Base-by-base conservation (phyloP, 53 echinoderm and acorn worm genomes). In the Patiria pectinifera region DNA sequence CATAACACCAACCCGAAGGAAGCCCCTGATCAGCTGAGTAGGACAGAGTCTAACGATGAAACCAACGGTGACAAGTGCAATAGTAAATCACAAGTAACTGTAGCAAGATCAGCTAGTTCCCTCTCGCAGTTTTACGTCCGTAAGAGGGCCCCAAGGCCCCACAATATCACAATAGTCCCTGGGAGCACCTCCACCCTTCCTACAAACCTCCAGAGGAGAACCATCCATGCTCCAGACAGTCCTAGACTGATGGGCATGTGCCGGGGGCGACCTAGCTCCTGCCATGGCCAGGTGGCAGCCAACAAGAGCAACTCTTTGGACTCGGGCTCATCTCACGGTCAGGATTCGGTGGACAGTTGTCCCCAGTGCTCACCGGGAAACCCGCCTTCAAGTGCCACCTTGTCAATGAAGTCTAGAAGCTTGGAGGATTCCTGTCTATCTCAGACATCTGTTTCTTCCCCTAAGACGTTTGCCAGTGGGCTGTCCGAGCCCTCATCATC, bases 81-180 rank as follows among this genome's bases (percentile, higher is more conserved):
- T 69, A 21, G 77, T 48, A 80, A 80, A 69, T 81, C 90, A 3
- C 59, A 81, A 69, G 90, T 62, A 14, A 80, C 80, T 48, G 90
- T 91, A 46, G 71, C 94, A 18, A 84, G 92, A 45, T 93, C 95
- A 10, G 93, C 84, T 10, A 96, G 96, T 71, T 96, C 96, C 16
- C 92, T 96, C 14, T 96, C 96, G n/a, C 95, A 96, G 89, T 96
- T 96, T 82, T 96, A 96, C 78, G 93, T 96, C 76, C 93, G 96
- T 7, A 96, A 95, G 83, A 87, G 93, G 63, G 91, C 94, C 11
- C 71, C 91, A 26, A 21, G 93, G 25, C 93, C 93, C 4, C 93
- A 92, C 62, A 92, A 87, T 48, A 85, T 92, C 69, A 85, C 92
- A 47, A 90, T 90, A 18, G 70, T 82, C 16, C 79, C 79, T 21